phyloP scores from a whole-genome alignment of 2,113 vertebrate genomes.

The Terrapene triunguis region DNA sequence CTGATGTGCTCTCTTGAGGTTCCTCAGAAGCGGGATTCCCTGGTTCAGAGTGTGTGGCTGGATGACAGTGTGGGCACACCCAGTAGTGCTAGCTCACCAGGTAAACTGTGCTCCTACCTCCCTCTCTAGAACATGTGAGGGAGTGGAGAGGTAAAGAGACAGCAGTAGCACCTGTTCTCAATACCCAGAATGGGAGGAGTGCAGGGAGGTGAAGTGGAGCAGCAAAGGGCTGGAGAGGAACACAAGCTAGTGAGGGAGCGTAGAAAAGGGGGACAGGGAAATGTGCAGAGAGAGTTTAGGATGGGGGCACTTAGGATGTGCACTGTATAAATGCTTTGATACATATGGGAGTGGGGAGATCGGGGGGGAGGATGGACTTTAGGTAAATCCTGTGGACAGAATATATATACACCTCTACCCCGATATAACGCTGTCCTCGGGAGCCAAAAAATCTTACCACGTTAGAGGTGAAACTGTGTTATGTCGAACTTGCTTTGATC shows the following conservation, averaged over 20 bases:
- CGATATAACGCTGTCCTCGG: no score
- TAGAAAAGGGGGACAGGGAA: not conserved
- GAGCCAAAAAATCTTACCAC: no score
- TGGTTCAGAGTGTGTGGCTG: constrained; percentile 69
- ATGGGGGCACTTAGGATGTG: not conserved
- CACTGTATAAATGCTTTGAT: not conserved
- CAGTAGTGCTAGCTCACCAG: constrained; percentile 72
- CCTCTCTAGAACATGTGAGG: not conserved
- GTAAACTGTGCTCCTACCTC: constrained; percentile 42
- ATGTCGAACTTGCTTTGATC: no score
- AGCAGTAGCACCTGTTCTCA: not conserved
- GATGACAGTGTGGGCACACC: constrained; percentile 72
- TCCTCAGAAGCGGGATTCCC: constrained; percentile 57
- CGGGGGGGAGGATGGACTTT: not conserved
- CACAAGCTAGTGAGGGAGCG: not conserved
- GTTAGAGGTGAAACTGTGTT: no score
- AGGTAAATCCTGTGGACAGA: not conserved
- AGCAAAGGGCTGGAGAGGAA: not conserved
- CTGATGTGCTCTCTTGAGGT: constrained; percentile 67
- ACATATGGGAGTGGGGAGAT: not conserved
- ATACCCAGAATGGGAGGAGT: not conserved
- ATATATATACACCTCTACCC: not conserved
- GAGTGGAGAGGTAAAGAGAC: not conserved
- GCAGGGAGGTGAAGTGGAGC: not conserved
- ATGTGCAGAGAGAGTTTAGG: not conserved